Base-by-base conservation (phyloP, 1,140 invertebrate species). In the Antheraea pernyi region DNA sequence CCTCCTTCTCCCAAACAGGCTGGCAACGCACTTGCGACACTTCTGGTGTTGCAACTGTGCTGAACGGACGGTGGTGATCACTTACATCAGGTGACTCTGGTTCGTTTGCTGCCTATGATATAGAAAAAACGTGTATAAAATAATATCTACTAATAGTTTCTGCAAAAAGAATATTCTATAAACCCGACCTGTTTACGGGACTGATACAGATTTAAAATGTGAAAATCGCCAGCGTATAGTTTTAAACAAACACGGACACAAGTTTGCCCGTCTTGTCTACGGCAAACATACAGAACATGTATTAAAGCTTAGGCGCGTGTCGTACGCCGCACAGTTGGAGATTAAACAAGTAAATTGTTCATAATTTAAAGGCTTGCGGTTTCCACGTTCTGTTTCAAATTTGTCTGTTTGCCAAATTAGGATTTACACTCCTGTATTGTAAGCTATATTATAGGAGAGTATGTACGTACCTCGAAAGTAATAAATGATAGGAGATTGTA, bases 251-350 rank as follows among this genome's bases (percentile, higher is more conserved):
- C 60, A 10, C 10, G 3, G 3, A 61, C 30, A 30, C 3, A 61
- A 61, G 0, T 61, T 61, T n/a, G 22, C 3, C 60, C 60, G 19
- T 36, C 19, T 19, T 61, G 60, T 30, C 19, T 36, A 22, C 19
- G 8, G 60, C 9, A 61, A 61, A 61, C 19, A 61, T 61, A 30
- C 60, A 61, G 30, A 61, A 64, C 18, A 42, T 37, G 37, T 64
- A 19, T 16, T 19, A 64, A 64, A 64, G 62, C 62, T 64, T 64
- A 64, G 62, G 37, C 37, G 62, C 62, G 62, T 64, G 62, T 64
- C 62, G 36, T 42, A 64, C 37, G 3, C 30, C 36, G 3, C 62
- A 19, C 62, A 30, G 30, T 16, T 22, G 60, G 60, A 61, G 60
- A 61, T 61, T 61, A 61, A 22, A 61, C 19, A n/a, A 11, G 30